phyloP scores from a whole-genome alignment of 2,797 vertebrate species.

The Sandelia bainsii region DNA sequence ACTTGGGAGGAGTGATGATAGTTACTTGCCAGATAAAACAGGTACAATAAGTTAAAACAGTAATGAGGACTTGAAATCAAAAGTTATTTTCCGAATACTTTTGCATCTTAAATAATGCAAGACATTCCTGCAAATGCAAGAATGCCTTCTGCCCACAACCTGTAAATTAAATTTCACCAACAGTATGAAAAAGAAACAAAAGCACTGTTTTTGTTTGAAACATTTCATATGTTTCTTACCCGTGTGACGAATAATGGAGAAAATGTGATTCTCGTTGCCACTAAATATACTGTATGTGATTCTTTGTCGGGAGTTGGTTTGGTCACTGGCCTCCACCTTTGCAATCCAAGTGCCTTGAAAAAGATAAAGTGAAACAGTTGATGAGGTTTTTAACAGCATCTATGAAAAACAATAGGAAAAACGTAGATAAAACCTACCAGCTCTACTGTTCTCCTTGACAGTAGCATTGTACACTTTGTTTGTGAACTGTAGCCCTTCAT shows the following conservation, averaged over 20 bases:
- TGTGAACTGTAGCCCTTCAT: constrained; percentile 85
- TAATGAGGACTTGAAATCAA: no score
- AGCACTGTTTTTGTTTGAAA: background rate
- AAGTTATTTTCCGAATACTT: no score
- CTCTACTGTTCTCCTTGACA: constrained; percentile 88
- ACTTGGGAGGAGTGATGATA: no score
- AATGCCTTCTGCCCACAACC: constrained; percentile 21
- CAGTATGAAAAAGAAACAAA: constrained; percentile 6
- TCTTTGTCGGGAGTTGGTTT: constrained; percentile 65
- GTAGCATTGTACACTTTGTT: constrained; percentile 83
- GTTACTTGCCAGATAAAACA: no score
- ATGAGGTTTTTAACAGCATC: background rate
- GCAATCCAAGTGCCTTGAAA: constrained; percentile 86
- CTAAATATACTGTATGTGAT: constrained; percentile 89
- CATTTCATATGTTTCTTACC: constrained; percentile 78
- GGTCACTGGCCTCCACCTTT: constrained; percentile 86
- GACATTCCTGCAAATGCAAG: constrained; percentile 5
- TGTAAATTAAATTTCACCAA: constrained; percentile 4
- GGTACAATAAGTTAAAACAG: no score
- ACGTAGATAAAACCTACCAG: constrained; percentile 78
- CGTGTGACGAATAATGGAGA: constrained; percentile 86
- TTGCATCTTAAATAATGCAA: no score
- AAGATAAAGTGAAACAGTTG: constrained; percentile 15
- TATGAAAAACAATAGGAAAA: background rate
- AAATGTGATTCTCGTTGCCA: constrained; percentile 86